Conservation (phyloP, 2,113 vertebrate species). For the Corynorhinus townsendii region DNA sequence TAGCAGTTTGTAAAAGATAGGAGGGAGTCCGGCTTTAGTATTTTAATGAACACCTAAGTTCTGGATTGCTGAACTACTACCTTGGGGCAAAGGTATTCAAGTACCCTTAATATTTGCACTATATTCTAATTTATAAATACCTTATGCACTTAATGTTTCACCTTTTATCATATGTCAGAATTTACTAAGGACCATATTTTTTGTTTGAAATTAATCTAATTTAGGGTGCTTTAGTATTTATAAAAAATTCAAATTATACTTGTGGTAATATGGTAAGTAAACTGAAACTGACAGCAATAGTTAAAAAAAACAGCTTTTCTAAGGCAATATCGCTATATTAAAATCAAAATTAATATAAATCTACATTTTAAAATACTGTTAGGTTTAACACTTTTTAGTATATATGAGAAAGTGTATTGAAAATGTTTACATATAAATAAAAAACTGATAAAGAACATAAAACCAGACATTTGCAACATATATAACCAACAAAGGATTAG, state of each 20-base stretch:
- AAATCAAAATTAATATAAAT: not conserved
- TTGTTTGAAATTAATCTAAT: not conserved
- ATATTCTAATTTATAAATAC: not conserved
- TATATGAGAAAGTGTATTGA: not conserved
- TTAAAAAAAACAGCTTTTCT: slow-evolving; percentile 15
- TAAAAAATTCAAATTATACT: not conserved
- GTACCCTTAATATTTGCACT: not conserved
- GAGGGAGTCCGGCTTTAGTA: not conserved
- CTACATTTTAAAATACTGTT: not conserved
- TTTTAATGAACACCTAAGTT: not conserved
- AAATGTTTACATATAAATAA: not conserved
- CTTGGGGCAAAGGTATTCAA: not conserved
- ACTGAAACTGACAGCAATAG: not conserved
- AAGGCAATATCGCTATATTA: not conserved
- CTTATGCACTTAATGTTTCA: not conserved
- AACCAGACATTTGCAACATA: not conserved
- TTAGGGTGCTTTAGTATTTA: not conserved
- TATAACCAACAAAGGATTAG: not conserved
- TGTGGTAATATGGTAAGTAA: not conserved
- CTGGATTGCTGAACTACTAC: not conserved
- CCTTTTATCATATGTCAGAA: not conserved
- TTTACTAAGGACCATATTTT: not conserved
- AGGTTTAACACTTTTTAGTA: not conserved
- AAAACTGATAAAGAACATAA: not conserved
- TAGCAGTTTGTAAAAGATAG: not conserved